Conservation (phyloP, 1,140 invertebrate species). For the Hylyphantes graminicola region DNA sequence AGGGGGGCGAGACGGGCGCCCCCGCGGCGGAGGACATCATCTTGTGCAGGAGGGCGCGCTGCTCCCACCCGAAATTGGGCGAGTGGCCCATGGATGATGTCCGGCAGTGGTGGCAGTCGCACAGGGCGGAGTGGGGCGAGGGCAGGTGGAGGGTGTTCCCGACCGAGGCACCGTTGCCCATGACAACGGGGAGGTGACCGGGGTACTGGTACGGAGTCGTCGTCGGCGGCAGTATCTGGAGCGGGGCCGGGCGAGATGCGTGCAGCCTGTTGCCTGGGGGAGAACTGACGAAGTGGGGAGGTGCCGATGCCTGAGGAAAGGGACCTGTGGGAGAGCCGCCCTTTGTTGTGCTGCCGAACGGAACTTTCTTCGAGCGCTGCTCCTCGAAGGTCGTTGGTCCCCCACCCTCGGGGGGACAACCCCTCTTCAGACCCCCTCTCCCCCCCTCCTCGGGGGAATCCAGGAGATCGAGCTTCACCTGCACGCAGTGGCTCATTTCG, state of each 20-base stretch:
- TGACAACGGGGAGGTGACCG: slow-evolving; percentile 35
- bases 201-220: neutral
- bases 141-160: slow-evolving; percentile 40
- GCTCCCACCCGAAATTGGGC: slow-evolving; percentile 62
- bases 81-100: slow-evolving; percentile 28
- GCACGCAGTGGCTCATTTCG: slow-evolving; percentile 60
- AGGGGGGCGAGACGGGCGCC: slow-evolving; percentile 60
- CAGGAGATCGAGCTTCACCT: slow-evolving; percentile 32
- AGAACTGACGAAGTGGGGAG: slow-evolving; percentile 34
- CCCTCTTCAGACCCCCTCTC: too few relatives aligned
- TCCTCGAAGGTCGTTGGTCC: slow-evolving; percentile 46
- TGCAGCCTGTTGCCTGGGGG: slow-evolving; percentile 44
- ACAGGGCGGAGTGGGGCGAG: slow-evolving; percentile 43
- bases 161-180: slow-evolving; percentile 54
- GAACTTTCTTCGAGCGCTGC: slow-evolving; percentile 37
- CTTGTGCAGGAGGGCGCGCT: slow-evolving; percentile 72
- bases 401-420: slow-evolving; percentile 8
- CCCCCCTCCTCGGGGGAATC: slow-evolving; percentile 22
- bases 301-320: slow-evolving; percentile 51
- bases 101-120: slow-evolving; percentile 56
- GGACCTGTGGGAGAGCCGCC: slow-evolving; percentile 41
- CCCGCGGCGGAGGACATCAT: slow-evolving; percentile 67
- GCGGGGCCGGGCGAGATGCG: slow-evolving; percentile 16
- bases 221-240: slow-evolving; percentile 18
- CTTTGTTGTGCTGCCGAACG: slow-evolving; percentile 31